Evolutionary conservation across 1,140 invertebrate species (phyloP), one percentile per base, ranked within the genome.

Genomic region (Ceratosolen solmsi): DNA sequence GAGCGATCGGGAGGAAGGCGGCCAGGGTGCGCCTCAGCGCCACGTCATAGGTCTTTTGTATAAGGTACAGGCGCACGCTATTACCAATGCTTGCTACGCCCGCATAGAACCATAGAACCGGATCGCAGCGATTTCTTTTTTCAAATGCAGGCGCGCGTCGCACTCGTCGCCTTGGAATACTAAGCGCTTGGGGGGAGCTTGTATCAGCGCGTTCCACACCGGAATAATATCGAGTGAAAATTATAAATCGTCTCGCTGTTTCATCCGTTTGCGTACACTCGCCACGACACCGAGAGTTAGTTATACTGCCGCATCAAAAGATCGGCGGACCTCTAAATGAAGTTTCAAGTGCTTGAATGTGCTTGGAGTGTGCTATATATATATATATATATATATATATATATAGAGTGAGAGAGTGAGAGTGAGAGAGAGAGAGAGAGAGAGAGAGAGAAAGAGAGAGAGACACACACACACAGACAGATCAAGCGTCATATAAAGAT

Each of bases 81-180:
- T 73, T 80, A 60, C 20, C 79, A 54, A 80, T 80, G 79, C 79
- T 20, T n/a, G 36, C 63, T 76, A 76, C 30, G 36, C 76, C 41
- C 76, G 76, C 60, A 79, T 51, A 68, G 63, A 71, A 17, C 51
- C 77, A 65, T 20, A 79, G 72, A 81, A 81, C 79, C 79, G 79
- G 79, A 81, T 81, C 72, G 79, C 38, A 70, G 54, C 17, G 49
- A 75, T 75, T 74, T 75, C 56, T 36, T 75, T 41, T 75, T 81
- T 75, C 79, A 30, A 68, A 75, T 76, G 80, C 80, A 56, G 25
- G 63, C 80, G 73, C 25, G 13, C n/a, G 27, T 7, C 38, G 7
- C 46, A 25, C 41, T 8, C 20, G 60, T 33, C 60, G 41, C 20
- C 60, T 9, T 20, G 58, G 79, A 81, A 81, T 81, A 75, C 60